phyloP scores from a whole-genome alignment of 1,140 invertebrate species.

The Pachypeltis micranthus region DNA sequence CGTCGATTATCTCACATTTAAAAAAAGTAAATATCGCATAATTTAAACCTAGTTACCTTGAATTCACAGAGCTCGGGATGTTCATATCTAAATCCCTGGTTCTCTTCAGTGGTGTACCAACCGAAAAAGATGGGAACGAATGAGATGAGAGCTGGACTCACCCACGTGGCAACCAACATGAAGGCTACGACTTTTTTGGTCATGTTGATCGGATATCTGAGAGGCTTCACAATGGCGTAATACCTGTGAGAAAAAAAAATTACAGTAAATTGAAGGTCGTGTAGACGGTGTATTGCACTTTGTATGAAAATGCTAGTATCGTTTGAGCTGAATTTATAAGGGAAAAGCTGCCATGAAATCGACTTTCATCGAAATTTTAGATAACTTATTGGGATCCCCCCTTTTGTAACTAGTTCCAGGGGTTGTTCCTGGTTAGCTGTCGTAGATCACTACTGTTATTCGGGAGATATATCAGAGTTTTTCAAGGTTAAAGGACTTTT shows the following conservation, averaged over 20 bases:
- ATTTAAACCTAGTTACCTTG: constrained; percentile 8
- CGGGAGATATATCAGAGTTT: no score
- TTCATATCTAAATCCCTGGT: constrained; percentile 36
- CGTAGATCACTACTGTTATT: no score
- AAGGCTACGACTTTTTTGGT: constrained; percentile 66
- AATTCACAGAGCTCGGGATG: constrained; percentile 13
- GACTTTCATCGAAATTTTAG: no score
- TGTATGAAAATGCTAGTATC: no score
- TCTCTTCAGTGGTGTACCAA: constrained; percentile 76
- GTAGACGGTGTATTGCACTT: no score
- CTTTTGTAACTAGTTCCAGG: no score
- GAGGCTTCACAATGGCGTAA: constrained; percentile 75
- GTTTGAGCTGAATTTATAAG: no score
- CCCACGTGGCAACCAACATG: constrained; percentile 78
- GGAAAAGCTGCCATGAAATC: no score
- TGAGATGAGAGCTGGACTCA: constrained; percentile 80
- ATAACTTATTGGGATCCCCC: no score
- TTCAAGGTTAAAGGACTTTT: no score
- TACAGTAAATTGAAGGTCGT: no score
- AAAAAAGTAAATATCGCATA: background rate
- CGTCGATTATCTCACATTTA: background rate
- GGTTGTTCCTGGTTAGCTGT: no score
- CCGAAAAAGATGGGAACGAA: constrained; percentile 91
- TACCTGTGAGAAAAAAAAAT: constrained; percentile 40
- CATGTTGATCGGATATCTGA: constrained; percentile 83